phyloP scores from a whole-genome alignment of 2,113 vertebrate species.

The Glaucidium brasilianum region DNA sequence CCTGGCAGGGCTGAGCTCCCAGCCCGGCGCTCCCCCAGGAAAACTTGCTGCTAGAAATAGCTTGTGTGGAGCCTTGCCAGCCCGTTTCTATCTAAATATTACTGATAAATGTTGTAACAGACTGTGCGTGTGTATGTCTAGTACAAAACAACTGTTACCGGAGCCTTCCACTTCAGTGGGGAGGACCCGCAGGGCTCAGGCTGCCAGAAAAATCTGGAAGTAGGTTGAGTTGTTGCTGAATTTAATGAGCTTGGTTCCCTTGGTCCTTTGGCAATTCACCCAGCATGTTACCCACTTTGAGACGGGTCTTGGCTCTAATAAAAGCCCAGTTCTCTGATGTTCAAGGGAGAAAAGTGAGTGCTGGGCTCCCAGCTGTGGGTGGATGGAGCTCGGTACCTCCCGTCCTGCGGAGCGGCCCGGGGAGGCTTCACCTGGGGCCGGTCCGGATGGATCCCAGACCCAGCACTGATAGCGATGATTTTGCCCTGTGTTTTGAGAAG shows the following conservation, averaged over 20 bases:
- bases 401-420: neutral
- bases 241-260: neutral
- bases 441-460: neutral
- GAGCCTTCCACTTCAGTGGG: neutral
- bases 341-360: fast-evolving
- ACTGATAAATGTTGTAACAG: neutral
- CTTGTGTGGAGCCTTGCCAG: neutral
- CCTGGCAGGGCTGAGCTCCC: neutral
- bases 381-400: neutral
- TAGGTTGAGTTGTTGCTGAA: neutral
- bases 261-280: neutral
- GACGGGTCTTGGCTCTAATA: neutral
- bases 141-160: fast-evolving
- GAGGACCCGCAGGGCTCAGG: fast-evolving
- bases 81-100: neutral
- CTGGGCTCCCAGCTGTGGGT: neutral
- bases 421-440: neutral
- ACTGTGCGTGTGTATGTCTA: neutral
- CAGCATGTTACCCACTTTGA: fast-evolving
- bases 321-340: fast-evolving
- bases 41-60: neutral
- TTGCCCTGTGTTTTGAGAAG: neutral
- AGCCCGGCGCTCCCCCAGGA: fast-evolving
- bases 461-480: neutral
- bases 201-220: neutral